Conservation (phyloP, 2,113 vertebrate species). For the Zosterops borbonicus region DNA sequence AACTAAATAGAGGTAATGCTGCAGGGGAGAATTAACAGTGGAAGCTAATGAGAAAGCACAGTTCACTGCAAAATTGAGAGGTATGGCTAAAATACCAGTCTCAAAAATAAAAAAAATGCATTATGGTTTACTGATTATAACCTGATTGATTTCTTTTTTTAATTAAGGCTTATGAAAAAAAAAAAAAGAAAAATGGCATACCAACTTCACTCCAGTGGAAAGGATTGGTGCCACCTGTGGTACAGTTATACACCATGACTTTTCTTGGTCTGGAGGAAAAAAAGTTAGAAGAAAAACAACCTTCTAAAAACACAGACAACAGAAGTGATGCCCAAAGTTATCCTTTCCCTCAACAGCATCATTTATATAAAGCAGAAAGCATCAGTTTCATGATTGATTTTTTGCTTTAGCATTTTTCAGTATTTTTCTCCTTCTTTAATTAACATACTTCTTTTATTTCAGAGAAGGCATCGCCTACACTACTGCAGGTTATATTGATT, state of each 20-base stretch:
- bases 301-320: background rate
- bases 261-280: slow-evolving; percentile 82
- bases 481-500: background rate
- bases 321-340: background rate
- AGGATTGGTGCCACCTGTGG: slow-evolving; percentile 95
- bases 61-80: background rate
- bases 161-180: background rate
- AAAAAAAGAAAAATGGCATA: slow-evolving; percentile 73
- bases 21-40: background rate
- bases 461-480: background rate
- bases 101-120: slow-evolving; percentile 13
- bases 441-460: background rate
- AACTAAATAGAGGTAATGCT: background rate
- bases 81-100: background rate
- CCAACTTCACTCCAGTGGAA: slow-evolving; percentile 99
- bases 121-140: background rate
- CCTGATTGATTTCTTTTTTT: background rate
- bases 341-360: background rate
- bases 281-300: background rate
- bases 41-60: background rate
- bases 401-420: background rate
- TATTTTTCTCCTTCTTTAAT: background rate
- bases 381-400: background rate
- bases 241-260: slow-evolving; percentile 95
- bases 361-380: background rate